These are phyloP conservation scores for Hormiphora californensis DNA, from an alignment of 37 sponge, comb jelly and placozoan species.

Conservation along the genomic window DNA sequence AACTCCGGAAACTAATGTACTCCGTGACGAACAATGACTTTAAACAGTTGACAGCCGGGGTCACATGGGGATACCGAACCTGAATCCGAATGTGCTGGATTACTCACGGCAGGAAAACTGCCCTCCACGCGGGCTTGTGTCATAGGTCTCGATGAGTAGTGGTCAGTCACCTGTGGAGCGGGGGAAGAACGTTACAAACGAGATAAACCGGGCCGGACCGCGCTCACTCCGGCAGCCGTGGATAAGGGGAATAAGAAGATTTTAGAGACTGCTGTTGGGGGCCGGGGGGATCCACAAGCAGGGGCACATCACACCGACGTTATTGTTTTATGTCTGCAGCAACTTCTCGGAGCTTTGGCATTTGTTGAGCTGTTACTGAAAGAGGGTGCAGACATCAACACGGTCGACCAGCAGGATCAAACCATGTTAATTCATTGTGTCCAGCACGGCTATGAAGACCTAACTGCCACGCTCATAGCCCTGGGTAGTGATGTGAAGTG, in stretches of 20 bases:
- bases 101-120: background rate
- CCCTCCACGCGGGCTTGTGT: constrained; percentile 43
- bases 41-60: background rate
- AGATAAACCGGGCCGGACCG: constrained; percentile 34
- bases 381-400: constrained; percentile 38
- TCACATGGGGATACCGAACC: constrained; percentile 39
- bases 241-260: constrained; percentile 54
- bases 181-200: too few relatives aligned
- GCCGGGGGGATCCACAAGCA: constrained; percentile 30
- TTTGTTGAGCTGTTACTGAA: constrained; percentile 15
- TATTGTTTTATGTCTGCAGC: constrained; percentile 13
- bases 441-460: constrained; percentile 19
- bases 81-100: constrained; percentile 29
- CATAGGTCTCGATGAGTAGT: constrained; percentile 43
- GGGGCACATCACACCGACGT: background rate
- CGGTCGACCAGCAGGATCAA: constrained; percentile 13
- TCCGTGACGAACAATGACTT: constrained; percentile 44
- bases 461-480: constrained; percentile 29
- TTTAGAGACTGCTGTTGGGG: constrained; percentile 12
- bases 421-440: constrained; percentile 30
- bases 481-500: constrained; percentile 28
- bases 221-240: background rate
- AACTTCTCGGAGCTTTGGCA: background rate
- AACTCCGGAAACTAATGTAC: constrained; percentile 54
- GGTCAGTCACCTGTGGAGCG: too few relatives aligned